These are phyloP conservation scores for Trichomycterus rosablanca DNA, from an alignment of 2,113 vertebrate species.

Conservation along the genomic window DNA sequence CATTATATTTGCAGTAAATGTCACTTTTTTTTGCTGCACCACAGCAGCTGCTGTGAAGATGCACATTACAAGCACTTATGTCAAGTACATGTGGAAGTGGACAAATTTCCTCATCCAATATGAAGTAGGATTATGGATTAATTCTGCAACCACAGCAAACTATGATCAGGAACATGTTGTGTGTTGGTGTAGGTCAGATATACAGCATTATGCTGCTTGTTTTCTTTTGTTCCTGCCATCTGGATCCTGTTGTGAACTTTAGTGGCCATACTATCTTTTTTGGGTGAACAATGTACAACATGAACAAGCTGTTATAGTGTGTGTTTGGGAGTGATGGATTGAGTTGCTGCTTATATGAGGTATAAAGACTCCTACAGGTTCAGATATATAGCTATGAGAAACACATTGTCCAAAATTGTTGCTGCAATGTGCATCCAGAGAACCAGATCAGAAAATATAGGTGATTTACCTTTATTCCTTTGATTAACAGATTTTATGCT, in stretches of 20 bases:
- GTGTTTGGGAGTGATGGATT: conserved; percentile 20
- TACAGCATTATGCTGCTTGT: not conserved
- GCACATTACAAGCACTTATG: too few species aligned
- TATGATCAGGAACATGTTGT: not conserved
- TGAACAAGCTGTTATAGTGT: conserved; percentile 3
- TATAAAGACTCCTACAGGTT: conserved; percentile 25
- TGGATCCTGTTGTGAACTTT: not conserved
- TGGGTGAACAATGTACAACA: not conserved
- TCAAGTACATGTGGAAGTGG: too few species aligned
- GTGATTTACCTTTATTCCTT: conserved; percentile 9
- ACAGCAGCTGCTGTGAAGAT: too few species aligned
- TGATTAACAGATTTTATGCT: too few species aligned
- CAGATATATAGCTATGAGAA: conserved; percentile 26
- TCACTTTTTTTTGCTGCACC: too few species aligned
- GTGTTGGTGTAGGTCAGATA: not conserved
- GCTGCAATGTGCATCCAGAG: not conserved
- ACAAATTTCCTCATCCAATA: too few species aligned
- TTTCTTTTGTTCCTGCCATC: conserved; percentile 1
- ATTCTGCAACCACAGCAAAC: too few species aligned
- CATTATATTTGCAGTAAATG: too few species aligned
- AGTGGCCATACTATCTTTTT: conserved; percentile 2
- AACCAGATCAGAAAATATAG: not conserved
- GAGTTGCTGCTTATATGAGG: conserved; percentile 26
- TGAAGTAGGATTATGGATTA: too few species aligned
- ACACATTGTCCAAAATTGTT: conserved; percentile 19